Evolutionary conservation across 2,888 invertebrate species (phyloP).

Genomic region (Torymus auratus): DNA sequence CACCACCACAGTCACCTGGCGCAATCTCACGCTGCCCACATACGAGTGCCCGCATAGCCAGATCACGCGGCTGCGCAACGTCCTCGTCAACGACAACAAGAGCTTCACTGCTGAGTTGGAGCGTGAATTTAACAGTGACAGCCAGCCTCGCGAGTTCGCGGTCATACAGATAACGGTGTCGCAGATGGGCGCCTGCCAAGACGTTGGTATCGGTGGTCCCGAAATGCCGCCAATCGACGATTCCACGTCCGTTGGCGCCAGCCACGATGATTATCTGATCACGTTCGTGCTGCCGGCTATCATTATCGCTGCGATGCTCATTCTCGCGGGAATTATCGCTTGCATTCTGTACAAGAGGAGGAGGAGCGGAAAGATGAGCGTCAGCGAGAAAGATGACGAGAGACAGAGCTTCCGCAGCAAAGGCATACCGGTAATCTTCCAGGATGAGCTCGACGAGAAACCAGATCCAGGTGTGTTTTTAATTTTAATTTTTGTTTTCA

Average conservation of each 20-base stretch:
- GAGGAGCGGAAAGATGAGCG: slow-evolving; percentile 90
- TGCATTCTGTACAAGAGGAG: slow-evolving; percentile 91
- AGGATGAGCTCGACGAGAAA: slow-evolving; percentile 96
- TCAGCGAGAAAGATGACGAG: slow-evolving; percentile 89
- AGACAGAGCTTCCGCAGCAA: slow-evolving; percentile 90
- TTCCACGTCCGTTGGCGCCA: slow-evolving; percentile 74
- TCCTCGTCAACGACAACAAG: slow-evolving; percentile 84
- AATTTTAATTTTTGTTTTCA: slow-evolving; percentile 5
- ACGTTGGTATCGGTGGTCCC: slow-evolving; percentile 74
- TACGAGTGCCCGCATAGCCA: slow-evolving; percentile 87
- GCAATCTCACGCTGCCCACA: slow-evolving; percentile 87
- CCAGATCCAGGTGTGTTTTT: slow-evolving; percentile 83
- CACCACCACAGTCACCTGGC: slow-evolving; percentile 86
- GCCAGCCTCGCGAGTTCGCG: slow-evolving; percentile 81
- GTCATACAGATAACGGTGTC: slow-evolving; percentile 79
- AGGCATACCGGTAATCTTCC: slow-evolving; percentile 96
- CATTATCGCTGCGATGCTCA: slow-evolving; percentile 91
- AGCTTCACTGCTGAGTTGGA: slow-evolving; percentile 73
- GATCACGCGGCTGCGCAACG: slow-evolving; percentile 84
- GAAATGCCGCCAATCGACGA: slow-evolving; percentile 71
- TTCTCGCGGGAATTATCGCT: slow-evolving; percentile 91
- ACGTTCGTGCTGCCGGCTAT: slow-evolving; percentile 94
- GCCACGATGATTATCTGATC: slow-evolving; percentile 83
- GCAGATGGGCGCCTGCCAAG: slow-evolving; percentile 79
- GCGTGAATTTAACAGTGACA: slow-evolving; percentile 41